Evolutionary conservation across 1,140 invertebrate species (phyloP).

Genomic region (Holotrichia oblita): DNA sequence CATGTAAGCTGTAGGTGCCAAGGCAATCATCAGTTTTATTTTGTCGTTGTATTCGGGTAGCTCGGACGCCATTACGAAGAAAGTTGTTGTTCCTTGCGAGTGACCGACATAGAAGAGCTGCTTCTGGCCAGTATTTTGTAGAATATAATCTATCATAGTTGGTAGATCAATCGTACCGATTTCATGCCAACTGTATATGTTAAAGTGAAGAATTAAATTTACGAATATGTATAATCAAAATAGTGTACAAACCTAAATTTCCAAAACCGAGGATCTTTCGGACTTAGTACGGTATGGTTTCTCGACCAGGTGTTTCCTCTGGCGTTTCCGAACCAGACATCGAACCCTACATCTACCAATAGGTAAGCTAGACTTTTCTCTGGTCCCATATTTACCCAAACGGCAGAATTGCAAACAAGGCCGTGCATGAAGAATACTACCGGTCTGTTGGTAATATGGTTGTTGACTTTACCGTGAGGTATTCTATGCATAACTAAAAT

Average conservation of each 20-base stretch:
- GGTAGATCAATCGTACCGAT: constrained; percentile 80
- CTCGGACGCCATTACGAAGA: constrained; percentile 70
- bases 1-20: constrained; percentile 72
- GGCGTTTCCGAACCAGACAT: too few relatives aligned
- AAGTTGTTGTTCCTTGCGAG: constrained; percentile 74
- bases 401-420: constrained; percentile 71
- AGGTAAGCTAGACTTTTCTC: constrained; percentile 48
- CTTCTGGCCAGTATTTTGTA: constrained; percentile 64
- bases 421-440: constrained; percentile 79
- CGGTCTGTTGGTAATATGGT: constrained; percentile 35
- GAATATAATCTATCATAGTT: constrained; percentile 76
- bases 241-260: constrained; percentile 54
- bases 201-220: too few relatives aligned
- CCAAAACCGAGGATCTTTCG: constrained; percentile 61
- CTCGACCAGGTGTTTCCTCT: too few relatives aligned
- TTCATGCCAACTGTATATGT: constrained; percentile 70
- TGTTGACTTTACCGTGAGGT: constrained; percentile 56
- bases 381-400: constrained; percentile 35
- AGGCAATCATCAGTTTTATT: constrained; percentile 70
- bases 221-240: too few relatives aligned
- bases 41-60: constrained; percentile 73
- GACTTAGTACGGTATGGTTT: constrained; percentile 61
- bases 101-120: constrained; percentile 73
- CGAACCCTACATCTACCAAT: constrained; percentile 57
- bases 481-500: constrained; percentile 74